Percentiles rank a stretch among this genome's conserved stretches.
These are phyloP conservation scores for Ectropis grisescens DNA, from an alignment of 1,140 invertebrate genomes.

Conservation along the genomic window DNA sequence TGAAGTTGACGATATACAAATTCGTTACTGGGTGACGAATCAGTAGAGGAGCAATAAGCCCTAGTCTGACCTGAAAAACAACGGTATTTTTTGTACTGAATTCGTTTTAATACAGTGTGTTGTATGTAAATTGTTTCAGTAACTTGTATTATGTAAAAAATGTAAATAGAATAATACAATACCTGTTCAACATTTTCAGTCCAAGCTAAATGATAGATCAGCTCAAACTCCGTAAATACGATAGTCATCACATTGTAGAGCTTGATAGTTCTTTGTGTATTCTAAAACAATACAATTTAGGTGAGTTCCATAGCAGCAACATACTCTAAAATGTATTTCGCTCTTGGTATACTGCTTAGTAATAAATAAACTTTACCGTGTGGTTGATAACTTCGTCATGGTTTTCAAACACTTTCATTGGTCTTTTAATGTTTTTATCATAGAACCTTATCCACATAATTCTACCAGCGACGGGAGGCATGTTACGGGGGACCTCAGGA, in stretches of 20 bases:
- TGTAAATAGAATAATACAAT: conserved; percentile 5
- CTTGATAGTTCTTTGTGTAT: conserved; percentile 78
- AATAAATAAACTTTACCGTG: too few species aligned
- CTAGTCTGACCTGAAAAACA: conserved; percentile 71
- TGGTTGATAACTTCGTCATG: conserved; percentile 42
- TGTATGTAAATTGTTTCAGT: too few species aligned
- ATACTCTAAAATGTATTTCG: too few species aligned
- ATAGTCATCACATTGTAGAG: conserved; percentile 80
- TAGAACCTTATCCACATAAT: conserved; percentile 81
- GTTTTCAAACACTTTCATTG: conserved; percentile 73
- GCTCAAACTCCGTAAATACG: conserved; percentile 81
- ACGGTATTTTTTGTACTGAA: too few species aligned
- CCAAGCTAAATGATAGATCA: conserved; percentile 84
- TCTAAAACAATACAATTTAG: conserved; percentile 39
- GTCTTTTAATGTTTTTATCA: conserved; percentile 73
- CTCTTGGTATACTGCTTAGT: too few species aligned
- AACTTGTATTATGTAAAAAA: too few species aligned
- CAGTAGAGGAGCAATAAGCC: conserved; percentile 72
- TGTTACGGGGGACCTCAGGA: conserved; percentile 75
- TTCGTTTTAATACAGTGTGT: too few species aligned
- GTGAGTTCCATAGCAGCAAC: background rate
- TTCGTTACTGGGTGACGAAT: conserved; percentile 71
- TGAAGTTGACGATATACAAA: conserved; percentile 77
- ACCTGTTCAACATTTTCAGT: conserved; percentile 78
- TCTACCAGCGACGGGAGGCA: conserved; percentile 77